A percentile compares a stretch with the other conserved stretches of the same genome.
phyloP scores from a whole-genome alignment of 2,797 vertebrate species.

The Gobionotothen gibberifrons region DNA sequence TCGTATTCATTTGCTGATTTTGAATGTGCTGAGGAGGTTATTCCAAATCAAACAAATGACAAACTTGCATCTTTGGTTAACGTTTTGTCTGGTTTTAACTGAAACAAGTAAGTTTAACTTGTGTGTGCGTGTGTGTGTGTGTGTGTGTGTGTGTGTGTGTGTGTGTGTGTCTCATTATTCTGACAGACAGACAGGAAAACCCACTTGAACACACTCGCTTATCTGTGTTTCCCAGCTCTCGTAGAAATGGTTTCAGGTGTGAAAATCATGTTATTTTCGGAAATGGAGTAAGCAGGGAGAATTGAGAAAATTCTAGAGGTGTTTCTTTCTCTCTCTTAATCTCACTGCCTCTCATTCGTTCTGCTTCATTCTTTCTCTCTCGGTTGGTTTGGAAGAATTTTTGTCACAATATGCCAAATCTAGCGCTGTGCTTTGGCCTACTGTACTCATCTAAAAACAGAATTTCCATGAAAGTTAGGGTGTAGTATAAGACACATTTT shows the following conservation, averaged over 20 bases:
- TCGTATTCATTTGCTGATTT: not conserved
- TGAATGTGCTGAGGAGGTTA: not conserved
- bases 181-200: conserved; percentile 14
- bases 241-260: conserved; percentile 51
- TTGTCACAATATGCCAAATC: not conserved
- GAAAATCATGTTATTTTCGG: conserved; percentile 55
- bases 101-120: not conserved
- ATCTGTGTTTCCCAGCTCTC: conserved; percentile 59
- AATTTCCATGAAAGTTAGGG: not conserved
- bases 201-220: conserved; percentile 7
- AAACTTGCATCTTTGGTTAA: not conserved
- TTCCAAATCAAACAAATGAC: not conserved
- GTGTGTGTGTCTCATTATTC: conserved; percentile 18
- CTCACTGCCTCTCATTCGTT: conserved; percentile 6
- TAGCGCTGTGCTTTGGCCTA: too few species aligned
- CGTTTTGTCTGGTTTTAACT: not conserved
- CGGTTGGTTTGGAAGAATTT: conserved; percentile 19
- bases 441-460: not conserved
- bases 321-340: conserved; percentile 9
- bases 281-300: conserved; percentile 33
- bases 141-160: not conserved
- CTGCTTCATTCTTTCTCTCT: not conserved
- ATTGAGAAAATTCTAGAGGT: conserved; percentile 33
- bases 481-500: not conserved
- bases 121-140: not conserved